Percentiles rank a stretch among this genome's conserved stretches.
phyloP scores from a whole-genome alignment of 2,888 invertebrate species.

The Eurois occulta region DNA sequence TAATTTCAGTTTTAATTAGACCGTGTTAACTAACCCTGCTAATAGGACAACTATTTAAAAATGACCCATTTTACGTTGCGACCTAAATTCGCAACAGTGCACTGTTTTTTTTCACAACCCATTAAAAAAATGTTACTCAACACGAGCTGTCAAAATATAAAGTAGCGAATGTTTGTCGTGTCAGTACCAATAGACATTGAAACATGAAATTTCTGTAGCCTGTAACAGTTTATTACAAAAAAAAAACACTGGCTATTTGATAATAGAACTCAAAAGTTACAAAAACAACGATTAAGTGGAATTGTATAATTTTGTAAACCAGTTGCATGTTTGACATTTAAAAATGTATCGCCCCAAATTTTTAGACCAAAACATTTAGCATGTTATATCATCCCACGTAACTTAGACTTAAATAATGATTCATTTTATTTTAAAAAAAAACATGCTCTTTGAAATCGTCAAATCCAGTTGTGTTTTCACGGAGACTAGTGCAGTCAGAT shows the following conservation, averaged over 20 bases:
- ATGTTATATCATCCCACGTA: conserved; percentile 55
- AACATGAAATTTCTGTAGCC: conserved; percentile 77
- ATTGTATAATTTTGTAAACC: conserved; percentile 26
- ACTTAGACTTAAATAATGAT: conserved; percentile 22
- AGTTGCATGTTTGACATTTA: conserved; percentile 59
- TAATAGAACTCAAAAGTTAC: conserved; percentile 46
- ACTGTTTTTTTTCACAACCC: conserved; percentile 75
- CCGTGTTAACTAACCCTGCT: conserved; percentile 84
- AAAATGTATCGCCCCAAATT: conserved; percentile 58
- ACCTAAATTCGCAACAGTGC: conserved; percentile 87
- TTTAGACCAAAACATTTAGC: conserved; percentile 44
- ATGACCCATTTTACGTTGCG: conserved; percentile 86
- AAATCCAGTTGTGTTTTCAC: conserved; percentile 2
- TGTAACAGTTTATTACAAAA: conserved; percentile 72
- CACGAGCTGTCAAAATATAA: conserved; percentile 82
- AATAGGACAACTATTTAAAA: conserved; percentile 84
- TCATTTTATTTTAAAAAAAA: conserved; percentile 38
- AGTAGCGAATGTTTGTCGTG: conserved; percentile 79
- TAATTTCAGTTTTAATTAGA: conserved; percentile 85
- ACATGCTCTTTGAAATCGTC: conserved; percentile 1
- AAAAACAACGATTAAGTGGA: conserved; percentile 60
- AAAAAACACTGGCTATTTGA: conserved; percentile 64
- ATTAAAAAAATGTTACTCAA: conserved; percentile 87
- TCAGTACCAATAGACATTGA: conserved; percentile 78
- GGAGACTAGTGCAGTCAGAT: conserved; percentile 51